phyloP scores from a whole-genome alignment of 2,888 invertebrate genomes.

The Synanthedon tipuliformis region DNA sequence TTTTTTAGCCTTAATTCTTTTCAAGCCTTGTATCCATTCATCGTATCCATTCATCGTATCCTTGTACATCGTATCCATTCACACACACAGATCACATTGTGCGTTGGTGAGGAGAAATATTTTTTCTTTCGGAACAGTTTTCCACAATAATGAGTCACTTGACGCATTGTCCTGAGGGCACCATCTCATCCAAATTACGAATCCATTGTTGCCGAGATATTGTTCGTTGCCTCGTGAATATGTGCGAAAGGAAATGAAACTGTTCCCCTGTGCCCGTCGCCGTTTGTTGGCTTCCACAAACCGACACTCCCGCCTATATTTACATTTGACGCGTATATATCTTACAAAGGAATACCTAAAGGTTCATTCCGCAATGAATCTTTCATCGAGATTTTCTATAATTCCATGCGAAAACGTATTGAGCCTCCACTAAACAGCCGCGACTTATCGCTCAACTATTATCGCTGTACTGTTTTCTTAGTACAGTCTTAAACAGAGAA shows the following conservation, averaged over 20 bases:
- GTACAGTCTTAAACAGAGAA: too few species aligned
- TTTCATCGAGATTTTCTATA: too few species aligned
- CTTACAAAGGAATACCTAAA: too few species aligned
- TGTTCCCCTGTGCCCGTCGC: slow-evolving; percentile 29
- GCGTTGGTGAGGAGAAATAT: slow-evolving; percentile 35
- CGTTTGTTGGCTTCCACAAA: slow-evolving; percentile 18
- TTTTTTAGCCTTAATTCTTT: too few species aligned
- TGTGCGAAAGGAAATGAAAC: slow-evolving; percentile 64
- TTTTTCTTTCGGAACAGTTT: slow-evolving; percentile 49
- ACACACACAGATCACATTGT: slow-evolving; percentile 40
- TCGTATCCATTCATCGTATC: too few species aligned
- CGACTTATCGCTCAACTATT: too few species aligned
- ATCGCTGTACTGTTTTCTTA: too few species aligned
- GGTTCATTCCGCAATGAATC: too few species aligned
- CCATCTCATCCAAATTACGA: slow-evolving; percentile 59
- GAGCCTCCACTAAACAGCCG: too few species aligned
- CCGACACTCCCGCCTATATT: slow-evolving; percentile 14
- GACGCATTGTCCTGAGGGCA: slow-evolving; percentile 56
- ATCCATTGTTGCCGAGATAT: slow-evolving; percentile 60
- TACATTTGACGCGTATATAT: not conserved
- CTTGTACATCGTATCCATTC: slow-evolving; percentile 15
- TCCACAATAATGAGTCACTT: slow-evolving; percentile 62
- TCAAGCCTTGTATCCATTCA: too few species aligned
- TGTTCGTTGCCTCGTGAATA: slow-evolving; percentile 58
- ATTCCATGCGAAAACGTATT: too few species aligned